These are phyloP conservation scores for Delia radicum DNA, from an alignment of 1,140 invertebrate genomes.

Conservation along the genomic window DNA sequence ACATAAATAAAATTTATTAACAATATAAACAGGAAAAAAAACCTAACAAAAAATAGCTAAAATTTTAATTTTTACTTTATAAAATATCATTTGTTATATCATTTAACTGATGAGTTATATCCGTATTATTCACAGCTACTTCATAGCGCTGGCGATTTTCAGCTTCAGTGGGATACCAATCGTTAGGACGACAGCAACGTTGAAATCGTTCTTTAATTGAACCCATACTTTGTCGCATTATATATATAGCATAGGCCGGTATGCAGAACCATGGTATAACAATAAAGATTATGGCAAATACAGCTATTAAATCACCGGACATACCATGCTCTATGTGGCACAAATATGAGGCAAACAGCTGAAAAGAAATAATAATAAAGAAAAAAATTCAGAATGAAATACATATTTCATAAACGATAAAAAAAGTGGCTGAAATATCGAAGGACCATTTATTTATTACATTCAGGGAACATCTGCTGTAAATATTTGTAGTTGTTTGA, in stretches of 20 bases:
- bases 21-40: too few species aligned
- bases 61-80: too few species aligned
- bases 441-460: too few species aligned
- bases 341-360: too few species aligned
- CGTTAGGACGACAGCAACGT: conserved; percentile 41
- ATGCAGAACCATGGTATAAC: conserved; percentile 36
- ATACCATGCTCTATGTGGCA: conserved; percentile 30
- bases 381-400: too few species aligned
- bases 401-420: too few species aligned
- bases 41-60: too few species aligned
- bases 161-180: conserved; percentile 49
- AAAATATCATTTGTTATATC: conserved; percentile 43
- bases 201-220: conserved; percentile 35
- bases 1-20: too few species aligned
- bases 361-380: too few species aligned
- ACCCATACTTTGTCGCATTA: conserved; percentile 36
- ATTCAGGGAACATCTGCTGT: too few species aligned
- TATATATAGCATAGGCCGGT: conserved; percentile 41
- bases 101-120: conserved; percentile 45
- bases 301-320: neutral
- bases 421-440: too few species aligned
- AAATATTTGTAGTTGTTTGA: too few species aligned
- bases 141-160: conserved; percentile 47
- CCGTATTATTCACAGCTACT: conserved; percentile 39
- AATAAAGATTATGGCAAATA: conserved; percentile 33